Percentiles rank a stretch among this genome's conserved stretches.
These are phyloP conservation scores for Serripes groenlandicus DNA, from an alignment of 2,888 invertebrate species.

Conservation along the genomic window DNA sequence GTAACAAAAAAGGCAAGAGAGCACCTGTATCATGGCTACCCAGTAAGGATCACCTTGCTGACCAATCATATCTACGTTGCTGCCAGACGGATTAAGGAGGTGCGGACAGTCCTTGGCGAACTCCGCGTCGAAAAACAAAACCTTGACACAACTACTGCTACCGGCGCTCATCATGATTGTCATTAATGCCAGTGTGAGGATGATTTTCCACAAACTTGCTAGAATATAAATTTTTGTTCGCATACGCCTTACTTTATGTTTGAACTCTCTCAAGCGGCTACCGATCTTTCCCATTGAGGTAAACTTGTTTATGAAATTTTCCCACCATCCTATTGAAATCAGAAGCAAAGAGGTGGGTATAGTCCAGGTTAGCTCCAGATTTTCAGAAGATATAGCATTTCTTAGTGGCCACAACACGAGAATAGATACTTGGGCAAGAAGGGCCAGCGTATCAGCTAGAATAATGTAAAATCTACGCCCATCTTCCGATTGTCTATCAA, in stretches of 20 bases:
- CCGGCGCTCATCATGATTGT: constrained; percentile 87
- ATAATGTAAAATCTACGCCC: constrained; percentile 69
- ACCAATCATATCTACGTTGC: constrained; percentile 64
- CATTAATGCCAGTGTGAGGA: constrained; percentile 92
- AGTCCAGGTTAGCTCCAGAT: constrained; percentile 88
- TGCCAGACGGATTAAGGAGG: constrained; percentile 63
- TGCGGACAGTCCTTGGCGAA: constrained; percentile 74
- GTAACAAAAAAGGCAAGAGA: constrained; percentile 95
- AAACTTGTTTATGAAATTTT: constrained; percentile 96
- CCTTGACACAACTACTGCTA: constrained; percentile 71
- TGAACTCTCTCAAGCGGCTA: constrained; percentile 88
- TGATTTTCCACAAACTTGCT: constrained; percentile 96
- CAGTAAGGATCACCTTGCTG: constrained; percentile 74
- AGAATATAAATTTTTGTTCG: constrained; percentile 96
- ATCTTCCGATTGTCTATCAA: constrained; percentile 71
- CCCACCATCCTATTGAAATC: constrained; percentile 99
- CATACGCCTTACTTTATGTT: constrained; percentile 91
- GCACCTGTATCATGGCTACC: constrained; percentile 90
- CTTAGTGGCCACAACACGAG: constrained; percentile 75
- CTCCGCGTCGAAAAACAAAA: constrained; percentile 71
- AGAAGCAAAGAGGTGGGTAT: constrained; percentile 94
- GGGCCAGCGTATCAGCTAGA: constrained; percentile 68
- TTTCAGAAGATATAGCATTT: constrained; percentile 59
- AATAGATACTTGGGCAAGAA: constrained; percentile 74
- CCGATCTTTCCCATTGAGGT: constrained; percentile 90